Percentiles rank a stretch among this genome's conserved stretches.
These are phyloP conservation scores for Vidua macroura DNA, from an alignment of 2,113 vertebrate species.

Conservation along the genomic window DNA sequence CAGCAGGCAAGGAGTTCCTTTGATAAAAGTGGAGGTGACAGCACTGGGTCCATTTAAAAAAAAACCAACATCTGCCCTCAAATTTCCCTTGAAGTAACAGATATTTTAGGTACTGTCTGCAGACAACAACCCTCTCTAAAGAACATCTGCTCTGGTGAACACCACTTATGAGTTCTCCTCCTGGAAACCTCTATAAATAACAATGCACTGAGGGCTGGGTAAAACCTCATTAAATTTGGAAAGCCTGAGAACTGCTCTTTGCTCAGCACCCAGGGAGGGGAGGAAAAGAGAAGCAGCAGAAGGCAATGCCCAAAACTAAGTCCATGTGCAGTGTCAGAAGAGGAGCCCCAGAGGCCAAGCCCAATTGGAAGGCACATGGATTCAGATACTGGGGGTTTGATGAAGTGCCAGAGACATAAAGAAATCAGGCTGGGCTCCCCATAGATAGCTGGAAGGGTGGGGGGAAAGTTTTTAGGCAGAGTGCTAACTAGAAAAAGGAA, in stretches of 20 bases:
- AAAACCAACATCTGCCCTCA: not conserved
- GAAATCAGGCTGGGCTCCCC: not conserved
- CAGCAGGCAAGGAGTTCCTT: not conserved
- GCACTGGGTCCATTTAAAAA: not conserved
- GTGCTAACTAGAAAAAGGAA: constrained; percentile 4
- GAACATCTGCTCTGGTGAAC: constrained; percentile 3
- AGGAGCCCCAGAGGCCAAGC: not conserved
- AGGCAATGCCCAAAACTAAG: not conserved
- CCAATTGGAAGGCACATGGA: not conserved
- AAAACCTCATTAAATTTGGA: not conserved
- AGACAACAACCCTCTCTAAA: not conserved
- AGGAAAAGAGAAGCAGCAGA: not conserved
- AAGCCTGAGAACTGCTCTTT: not conserved
- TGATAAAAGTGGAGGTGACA: not conserved
- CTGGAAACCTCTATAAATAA: constrained; percentile 33
- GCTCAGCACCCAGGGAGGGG: not conserved
- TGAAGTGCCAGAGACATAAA: not conserved
- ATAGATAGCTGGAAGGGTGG: not conserved
- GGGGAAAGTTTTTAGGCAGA: not conserved
- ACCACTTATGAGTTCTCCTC: not conserved
- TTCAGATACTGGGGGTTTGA: not conserved
- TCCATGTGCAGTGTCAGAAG: not conserved
- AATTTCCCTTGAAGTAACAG: not conserved
- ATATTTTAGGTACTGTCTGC: not conserved
- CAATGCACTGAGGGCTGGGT: not conserved